A percentile compares a stretch with the other conserved stretches of the same genome.
These are phyloP conservation scores for Drosophila kanapiae DNA, from an alignment of 1,140 invertebrate species.

Conservation along the genomic window DNA sequence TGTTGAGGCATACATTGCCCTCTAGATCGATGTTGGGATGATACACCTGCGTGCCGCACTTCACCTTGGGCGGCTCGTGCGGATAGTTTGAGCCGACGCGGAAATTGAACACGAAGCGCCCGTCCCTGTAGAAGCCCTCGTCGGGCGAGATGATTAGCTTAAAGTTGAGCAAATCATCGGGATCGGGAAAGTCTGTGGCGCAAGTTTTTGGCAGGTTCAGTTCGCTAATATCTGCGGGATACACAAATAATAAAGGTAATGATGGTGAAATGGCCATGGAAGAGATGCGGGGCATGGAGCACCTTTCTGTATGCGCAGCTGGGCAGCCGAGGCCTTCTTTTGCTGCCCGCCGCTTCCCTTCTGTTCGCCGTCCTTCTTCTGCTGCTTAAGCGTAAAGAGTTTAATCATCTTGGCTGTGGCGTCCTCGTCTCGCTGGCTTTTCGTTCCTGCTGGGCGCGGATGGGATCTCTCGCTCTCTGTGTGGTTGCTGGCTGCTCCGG, in stretches of 20 bases:
- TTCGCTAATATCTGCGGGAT: slow-evolving; percentile 97
- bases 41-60: slow-evolving; percentile 97
- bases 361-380: slow-evolving; percentile 97
- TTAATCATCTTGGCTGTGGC: slow-evolving; percentile 92
- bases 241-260: slow-evolving; percentile 19
- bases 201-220: slow-evolving; percentile 98
- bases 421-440: slow-evolving; percentile 53
- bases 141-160: slow-evolving; percentile 98
- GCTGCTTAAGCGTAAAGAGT: slow-evolving; percentile 98
- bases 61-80: slow-evolving; percentile 98
- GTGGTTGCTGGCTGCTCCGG: slow-evolving; percentile 9
- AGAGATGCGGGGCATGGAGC: background rate
- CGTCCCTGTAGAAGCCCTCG: slow-evolving; percentile 98
- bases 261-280: slow-evolving; percentile 8
- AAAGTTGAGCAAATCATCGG: slow-evolving; percentile 98
- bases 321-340: slow-evolving; percentile 97
- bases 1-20: slow-evolving; percentile 97
- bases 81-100: slow-evolving; percentile 98
- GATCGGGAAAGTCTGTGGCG: slow-evolving; percentile 97
- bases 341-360: slow-evolving; percentile 90
- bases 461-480: slow-evolving; percentile 13
- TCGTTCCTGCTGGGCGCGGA: slow-evolving; percentile 27
- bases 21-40: slow-evolving; percentile 98
- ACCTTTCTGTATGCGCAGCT: slow-evolving; percentile 99
- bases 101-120: slow-evolving; percentile 98